Evolutionary conservation across 2,888 invertebrate species (phyloP).

Genomic region (Tortrix viridana): DNA sequence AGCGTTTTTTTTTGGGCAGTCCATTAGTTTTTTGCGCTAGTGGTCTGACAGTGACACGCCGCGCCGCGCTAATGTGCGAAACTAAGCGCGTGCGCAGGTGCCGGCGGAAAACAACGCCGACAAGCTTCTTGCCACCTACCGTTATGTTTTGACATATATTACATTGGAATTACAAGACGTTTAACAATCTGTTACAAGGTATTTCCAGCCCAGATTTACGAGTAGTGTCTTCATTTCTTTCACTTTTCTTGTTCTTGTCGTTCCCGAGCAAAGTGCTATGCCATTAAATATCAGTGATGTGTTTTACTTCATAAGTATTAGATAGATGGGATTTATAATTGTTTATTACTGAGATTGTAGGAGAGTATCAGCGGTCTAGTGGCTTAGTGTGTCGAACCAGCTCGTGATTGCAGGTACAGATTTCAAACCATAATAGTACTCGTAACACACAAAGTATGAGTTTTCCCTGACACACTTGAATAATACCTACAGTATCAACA

Average conservation of each 20-base stretch:
- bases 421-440: too few species aligned
- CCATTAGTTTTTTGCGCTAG: constrained; percentile 30
- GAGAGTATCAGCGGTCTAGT: too few species aligned
- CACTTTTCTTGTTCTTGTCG: neutral
- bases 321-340: too few species aligned
- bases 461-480: too few species aligned
- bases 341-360: too few species aligned
- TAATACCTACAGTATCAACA: too few species aligned
- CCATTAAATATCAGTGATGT: neutral
- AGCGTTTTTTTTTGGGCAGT: constrained; percentile 5
- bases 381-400: too few species aligned
- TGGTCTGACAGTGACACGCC: constrained; percentile 65
- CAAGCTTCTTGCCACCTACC: constrained; percentile 51
- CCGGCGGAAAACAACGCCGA: constrained; percentile 58
- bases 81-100: constrained; percentile 45
- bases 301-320: neutral
- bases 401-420: too few species aligned
- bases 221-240: neutral
- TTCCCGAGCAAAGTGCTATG: neutral
- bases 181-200: neutral
- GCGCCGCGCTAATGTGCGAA: constrained; percentile 59
- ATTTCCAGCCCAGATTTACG: neutral
- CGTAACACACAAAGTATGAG: too few species aligned
- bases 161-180: neutral
- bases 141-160: constrained; percentile 52